Percentiles rank a stretch among this genome's conserved stretches.
phyloP scores from a whole-genome alignment of 2,797 vertebrate genomes.

The Lacerta viridis region DNA sequence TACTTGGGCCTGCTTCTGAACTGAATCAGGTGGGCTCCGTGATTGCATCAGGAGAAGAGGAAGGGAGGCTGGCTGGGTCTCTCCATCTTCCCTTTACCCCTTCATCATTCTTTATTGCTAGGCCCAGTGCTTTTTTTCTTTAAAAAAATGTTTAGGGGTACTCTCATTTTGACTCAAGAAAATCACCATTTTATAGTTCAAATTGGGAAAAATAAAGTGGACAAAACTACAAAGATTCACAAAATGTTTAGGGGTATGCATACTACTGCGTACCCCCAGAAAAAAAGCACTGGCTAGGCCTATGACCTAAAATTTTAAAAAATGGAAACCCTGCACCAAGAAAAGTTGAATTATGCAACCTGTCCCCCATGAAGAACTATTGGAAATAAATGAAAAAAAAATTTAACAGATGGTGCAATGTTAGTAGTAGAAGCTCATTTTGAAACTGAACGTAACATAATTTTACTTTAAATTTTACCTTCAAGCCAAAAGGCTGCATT shows the following conservation, averaged over 20 bases:
- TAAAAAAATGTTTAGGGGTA: too few relatives aligned
- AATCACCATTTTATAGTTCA: too few relatives aligned
- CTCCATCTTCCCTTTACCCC: too few relatives aligned
- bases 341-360: background rate
- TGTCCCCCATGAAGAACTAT: background rate
- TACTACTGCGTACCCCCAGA: too few relatives aligned
- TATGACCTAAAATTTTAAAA: background rate
- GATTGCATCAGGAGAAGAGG: background rate
- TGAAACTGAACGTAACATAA: background rate
- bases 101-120: background rate
- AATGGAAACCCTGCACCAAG: background rate
- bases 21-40: too few relatives aligned
- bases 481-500: background rate
- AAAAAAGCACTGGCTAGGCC: too few relatives aligned
- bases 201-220: too few relatives aligned
- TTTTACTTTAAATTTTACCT: background rate
- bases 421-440: background rate
- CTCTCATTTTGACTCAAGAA: too few relatives aligned
- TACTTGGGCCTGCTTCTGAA: background rate
- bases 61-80: too few relatives aligned
- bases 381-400: background rate
- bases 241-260: too few relatives aligned
- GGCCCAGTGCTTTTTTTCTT: too few relatives aligned
- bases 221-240: too few relatives aligned
- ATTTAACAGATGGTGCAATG: background rate